phyloP scores from a whole-genome alignment of 2,888 invertebrate genomes.

The Pedicia rivosa region DNA sequence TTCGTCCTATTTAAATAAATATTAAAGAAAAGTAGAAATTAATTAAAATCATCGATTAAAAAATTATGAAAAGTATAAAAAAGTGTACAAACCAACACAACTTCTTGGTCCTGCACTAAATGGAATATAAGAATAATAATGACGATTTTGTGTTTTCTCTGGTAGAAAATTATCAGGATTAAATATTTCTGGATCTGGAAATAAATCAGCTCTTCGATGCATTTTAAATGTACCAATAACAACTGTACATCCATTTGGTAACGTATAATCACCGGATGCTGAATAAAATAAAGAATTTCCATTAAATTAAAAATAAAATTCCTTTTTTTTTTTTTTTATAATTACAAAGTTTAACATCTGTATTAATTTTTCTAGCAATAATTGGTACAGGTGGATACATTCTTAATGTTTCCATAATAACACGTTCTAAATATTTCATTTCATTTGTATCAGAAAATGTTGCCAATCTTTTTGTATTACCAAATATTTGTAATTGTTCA shows the following conservation, averaged over 20 bases:
- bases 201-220: constrained; percentile 48
- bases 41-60: background rate
- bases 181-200: constrained; percentile 52
- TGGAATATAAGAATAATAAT: constrained; percentile 65
- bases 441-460: constrained; percentile 62
- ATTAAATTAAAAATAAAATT: too few relatives aligned
- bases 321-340: too few relatives aligned
- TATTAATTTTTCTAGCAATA: constrained; percentile 54
- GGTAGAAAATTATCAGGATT: constrained; percentile 69
- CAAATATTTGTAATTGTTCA: constrained; percentile 60
- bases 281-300: background rate
- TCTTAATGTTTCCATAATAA: constrained; percentile 58
- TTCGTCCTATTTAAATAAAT: constrained; percentile 41
- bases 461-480: constrained; percentile 56
- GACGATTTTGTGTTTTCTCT: constrained; percentile 54
- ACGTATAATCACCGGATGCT: constrained; percentile 41
- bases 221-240: constrained; percentile 48
- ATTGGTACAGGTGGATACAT: constrained; percentile 68
- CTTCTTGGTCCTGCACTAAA: constrained; percentile 70
- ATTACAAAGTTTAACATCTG: constrained; percentile 43
- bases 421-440: constrained; percentile 69
- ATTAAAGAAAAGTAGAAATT: background rate
- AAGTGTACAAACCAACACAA: constrained; percentile 44
- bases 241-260: constrained; percentile 56
- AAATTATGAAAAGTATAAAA: too few relatives aligned